Evolutionary conservation across 2,888 invertebrate species (phyloP).

Genomic region (Drosophila kambysellisi): DNA sequence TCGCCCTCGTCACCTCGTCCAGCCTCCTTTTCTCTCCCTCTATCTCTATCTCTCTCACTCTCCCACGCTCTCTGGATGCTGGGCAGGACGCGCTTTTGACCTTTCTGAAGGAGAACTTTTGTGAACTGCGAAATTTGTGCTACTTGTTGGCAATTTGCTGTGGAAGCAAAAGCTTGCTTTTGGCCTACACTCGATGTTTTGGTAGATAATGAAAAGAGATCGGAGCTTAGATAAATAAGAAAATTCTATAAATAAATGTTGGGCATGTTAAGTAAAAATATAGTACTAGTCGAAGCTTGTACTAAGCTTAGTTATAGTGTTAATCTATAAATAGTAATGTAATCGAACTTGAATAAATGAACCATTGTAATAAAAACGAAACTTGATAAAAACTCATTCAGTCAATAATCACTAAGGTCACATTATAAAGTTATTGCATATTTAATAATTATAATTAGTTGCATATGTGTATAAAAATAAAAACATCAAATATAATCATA

Average conservation of each 20-base stretch:
- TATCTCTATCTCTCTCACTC: neutral
- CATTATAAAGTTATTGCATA: neutral
- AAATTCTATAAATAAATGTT: neutral
- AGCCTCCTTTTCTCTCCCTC: neutral
- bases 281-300: neutral
- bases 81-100: slow-evolving; percentile 65
- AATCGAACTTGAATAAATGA: neutral
- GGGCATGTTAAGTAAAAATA: neutral
- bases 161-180: slow-evolving; percentile 3
- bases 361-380: neutral
- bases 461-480: neutral
- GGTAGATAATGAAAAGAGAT: slow-evolving; percentile 10
- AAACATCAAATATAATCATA: neutral
- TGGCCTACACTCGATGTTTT: neutral
- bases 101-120: slow-evolving; percentile 76
- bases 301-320: neutral
- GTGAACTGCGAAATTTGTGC: slow-evolving; percentile 31
- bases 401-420: too few species aligned
- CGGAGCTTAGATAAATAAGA: neutral
- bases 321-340: neutral
- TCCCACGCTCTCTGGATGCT: slow-evolving; percentile 38
- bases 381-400: neutral
- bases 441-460: neutral
- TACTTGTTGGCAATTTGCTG: slow-evolving; percentile 37
- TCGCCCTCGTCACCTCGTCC: slow-evolving; percentile 1